Percentiles rank a stretch among this genome's conserved stretches.
These are phyloP conservation scores for Tiliacea citrago DNA, from an alignment of 2,888 invertebrate species.

Conservation along the genomic window DNA sequence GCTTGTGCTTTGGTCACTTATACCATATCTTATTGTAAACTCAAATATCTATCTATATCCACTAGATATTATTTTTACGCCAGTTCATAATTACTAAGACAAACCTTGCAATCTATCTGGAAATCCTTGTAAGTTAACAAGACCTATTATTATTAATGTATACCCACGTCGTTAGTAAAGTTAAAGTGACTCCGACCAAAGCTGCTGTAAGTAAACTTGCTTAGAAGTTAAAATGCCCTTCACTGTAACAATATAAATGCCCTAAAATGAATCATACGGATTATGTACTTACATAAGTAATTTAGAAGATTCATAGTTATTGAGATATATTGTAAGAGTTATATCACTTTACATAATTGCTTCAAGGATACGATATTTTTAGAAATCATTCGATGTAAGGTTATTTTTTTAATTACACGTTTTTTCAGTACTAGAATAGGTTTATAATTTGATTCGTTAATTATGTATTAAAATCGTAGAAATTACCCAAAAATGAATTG, in stretches of 20 bases:
- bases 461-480: constrained; percentile 17
- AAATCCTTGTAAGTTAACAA: constrained; percentile 61
- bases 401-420: constrained; percentile 14
- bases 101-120: constrained; percentile 58
- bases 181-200: constrained; percentile 43
- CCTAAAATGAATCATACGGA: constrained; percentile 31
- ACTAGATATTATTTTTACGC: constrained; percentile 24
- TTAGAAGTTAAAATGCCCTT: constrained; percentile 59
- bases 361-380: constrained; percentile 1
- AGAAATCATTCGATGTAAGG: constrained; percentile 31
- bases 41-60: background rate
- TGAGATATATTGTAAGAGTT: background rate
- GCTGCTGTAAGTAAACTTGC: constrained; percentile 53
- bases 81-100: constrained; percentile 33
- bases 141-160: constrained; percentile 53
- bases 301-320: constrained; percentile 5
- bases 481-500: constrained; percentile 10
- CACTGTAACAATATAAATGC: constrained; percentile 47
- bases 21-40: too few species aligned
- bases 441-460: background rate
- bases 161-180: constrained; percentile 56
- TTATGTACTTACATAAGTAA: background rate
- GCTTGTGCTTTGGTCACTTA: too few species aligned
- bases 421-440: background rate
- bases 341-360: constrained; percentile 10